phyloP scores from a whole-genome alignment of 2,113 vertebrate genomes.

The Arenaria interpres region DNA sequence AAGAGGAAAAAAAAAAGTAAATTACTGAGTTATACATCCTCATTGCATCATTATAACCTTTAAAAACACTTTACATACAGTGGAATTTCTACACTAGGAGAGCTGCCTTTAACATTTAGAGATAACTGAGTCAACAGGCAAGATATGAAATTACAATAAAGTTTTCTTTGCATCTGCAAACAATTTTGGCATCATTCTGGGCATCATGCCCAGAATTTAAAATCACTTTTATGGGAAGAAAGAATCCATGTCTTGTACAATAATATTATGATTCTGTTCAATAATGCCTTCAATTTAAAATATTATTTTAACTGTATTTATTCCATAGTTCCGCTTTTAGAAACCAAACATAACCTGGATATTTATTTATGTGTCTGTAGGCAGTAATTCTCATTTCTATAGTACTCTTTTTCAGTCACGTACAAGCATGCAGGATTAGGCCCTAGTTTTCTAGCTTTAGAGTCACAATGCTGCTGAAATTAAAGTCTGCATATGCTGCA shows the following conservation, averaged over 20 bases:
- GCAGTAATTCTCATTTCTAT: neutral
- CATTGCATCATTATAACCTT: neutral
- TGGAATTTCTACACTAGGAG: neutral
- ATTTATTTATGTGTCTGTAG: neutral
- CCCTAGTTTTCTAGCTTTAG: neutral
- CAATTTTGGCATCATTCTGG: neutral
- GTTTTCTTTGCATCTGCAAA: neutral
- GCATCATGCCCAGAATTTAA: conserved; percentile 21
- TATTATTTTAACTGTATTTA: neutral
- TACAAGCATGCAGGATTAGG: neutral
- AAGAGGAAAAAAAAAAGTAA: conserved; percentile 9
- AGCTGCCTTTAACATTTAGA: conserved; percentile 12
- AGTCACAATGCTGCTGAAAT: neutral
- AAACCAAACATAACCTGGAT: neutral
- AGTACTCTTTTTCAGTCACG: neutral
- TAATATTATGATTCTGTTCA: conserved; percentile 15
- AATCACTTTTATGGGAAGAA: neutral
- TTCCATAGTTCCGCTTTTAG: neutral
- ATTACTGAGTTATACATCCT: conserved; percentile 26
- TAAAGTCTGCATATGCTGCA: neutral
- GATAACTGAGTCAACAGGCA: conserved; percentile 15
- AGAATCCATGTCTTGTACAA: neutral
- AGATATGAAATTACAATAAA: conserved; percentile 10
- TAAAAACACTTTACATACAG: neutral
- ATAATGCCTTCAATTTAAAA: neutral